A percentile compares a stretch with the other conserved stretches of the same genome.
phyloP scores from a whole-genome alignment of 2,888 invertebrate genomes.

The Troides helena region DNA sequence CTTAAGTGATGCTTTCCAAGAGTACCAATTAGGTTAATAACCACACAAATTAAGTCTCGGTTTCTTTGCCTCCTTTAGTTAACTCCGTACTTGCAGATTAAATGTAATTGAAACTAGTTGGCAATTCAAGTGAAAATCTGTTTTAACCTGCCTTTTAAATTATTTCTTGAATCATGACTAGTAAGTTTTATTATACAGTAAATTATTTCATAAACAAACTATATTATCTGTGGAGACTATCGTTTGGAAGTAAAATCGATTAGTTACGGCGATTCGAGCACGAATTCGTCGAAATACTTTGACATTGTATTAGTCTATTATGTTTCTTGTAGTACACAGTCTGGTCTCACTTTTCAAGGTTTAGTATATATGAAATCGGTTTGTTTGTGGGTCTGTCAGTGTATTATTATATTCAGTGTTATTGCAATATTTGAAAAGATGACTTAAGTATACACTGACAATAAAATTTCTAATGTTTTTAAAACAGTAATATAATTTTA shows the following conservation, averaged over 20 bases:
- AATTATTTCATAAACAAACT: slow-evolving; percentile 1
- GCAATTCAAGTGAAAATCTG: neutral
- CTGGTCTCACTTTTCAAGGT: slow-evolving; percentile 14
- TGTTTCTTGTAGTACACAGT: slow-evolving; percentile 11
- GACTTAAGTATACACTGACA: no score
- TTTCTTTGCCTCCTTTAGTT: neutral
- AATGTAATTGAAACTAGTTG: neutral
- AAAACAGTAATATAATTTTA: no score
- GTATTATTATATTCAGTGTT: neutral
- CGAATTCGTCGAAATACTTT: slow-evolving; percentile 17
- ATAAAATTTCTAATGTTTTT: no score
- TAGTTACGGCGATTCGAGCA: slow-evolving; percentile 3
- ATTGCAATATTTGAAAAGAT: neutral
- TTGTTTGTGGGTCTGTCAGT: slow-evolving; percentile 3
- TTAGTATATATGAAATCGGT: slow-evolving; percentile 10
- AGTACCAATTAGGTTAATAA: slow-evolving; percentile 14
- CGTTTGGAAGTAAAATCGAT: slow-evolving; percentile 15
- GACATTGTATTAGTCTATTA: slow-evolving; percentile 24
- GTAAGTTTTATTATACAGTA: neutral
- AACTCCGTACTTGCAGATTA: slow-evolving; percentile 9
- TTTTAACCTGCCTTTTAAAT: neutral
- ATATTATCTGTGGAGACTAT: slow-evolving; percentile 1
- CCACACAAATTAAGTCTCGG: neutral
- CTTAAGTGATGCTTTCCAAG: neutral
- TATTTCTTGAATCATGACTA: neutral